Evolutionary conservation across 2,797 vertebrate species (phyloP).

Genomic region (Helarctos malayanus): DNA sequence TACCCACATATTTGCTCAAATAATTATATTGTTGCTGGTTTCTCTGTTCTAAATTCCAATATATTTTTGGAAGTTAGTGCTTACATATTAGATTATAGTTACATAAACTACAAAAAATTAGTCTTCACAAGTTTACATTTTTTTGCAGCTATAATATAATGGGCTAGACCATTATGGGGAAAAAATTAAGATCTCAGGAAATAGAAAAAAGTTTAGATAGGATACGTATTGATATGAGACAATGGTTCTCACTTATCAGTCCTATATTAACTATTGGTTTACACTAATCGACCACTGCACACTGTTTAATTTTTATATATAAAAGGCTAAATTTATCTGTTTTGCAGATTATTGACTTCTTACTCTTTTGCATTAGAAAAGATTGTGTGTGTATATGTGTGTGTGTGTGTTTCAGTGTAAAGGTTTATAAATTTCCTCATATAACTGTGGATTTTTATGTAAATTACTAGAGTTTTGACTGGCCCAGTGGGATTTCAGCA

Average conservation of each 20-base stretch:
- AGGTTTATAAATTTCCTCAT: neutral
- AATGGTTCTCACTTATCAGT: neutral
- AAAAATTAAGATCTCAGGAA: neutral
- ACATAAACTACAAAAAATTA: neutral
- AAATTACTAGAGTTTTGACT: neutral
- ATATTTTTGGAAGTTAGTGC: neutral
- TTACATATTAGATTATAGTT: neutral
- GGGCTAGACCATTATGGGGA: neutral
- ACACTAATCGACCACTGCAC: neutral
- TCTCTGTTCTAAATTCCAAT: neutral
- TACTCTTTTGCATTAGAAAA: neutral
- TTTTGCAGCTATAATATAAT: neutral
- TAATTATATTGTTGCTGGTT: neutral
- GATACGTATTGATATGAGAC: neutral
- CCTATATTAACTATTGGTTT: neutral
- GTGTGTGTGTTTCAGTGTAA: neutral
- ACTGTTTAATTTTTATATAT: neutral
- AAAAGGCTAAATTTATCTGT: neutral
- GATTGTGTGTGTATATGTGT: rapidly evolving
- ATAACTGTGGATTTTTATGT: neutral
- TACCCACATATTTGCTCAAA: neutral
- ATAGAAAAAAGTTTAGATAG: neutral
- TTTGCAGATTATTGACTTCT: neutral
- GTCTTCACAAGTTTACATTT: neutral
- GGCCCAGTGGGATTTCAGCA: neutral